phyloP scores from a whole-genome alignment of 92 coral and sea anemone species.

The Hydrozoanthus gracilis region DNA sequence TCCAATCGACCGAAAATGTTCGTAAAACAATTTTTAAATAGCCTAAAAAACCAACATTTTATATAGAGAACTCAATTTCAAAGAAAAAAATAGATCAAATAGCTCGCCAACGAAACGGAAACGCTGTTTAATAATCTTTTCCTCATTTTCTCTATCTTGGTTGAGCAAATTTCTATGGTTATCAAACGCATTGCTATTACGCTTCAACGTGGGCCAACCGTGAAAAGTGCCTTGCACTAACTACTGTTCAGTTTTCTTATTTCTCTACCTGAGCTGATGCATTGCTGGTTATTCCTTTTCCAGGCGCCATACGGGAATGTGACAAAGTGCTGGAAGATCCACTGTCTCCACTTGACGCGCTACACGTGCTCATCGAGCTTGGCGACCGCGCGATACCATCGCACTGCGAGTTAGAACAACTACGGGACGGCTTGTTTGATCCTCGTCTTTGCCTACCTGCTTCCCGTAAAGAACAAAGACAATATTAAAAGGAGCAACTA shows the following conservation, averaged over 20 bases:
- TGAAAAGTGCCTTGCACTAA: too few relatives aligned
- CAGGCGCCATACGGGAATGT: constrained; percentile 44
- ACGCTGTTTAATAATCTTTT: too few relatives aligned
- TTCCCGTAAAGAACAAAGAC: background rate
- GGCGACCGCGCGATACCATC: constrained; percentile 81
- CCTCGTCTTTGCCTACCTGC: constrained; percentile 60
- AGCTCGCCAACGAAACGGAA: too few relatives aligned
- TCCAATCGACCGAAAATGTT: too few relatives aligned
- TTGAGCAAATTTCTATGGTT: too few relatives aligned
- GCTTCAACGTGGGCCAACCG: too few relatives aligned
- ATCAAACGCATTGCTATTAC: too few relatives aligned
- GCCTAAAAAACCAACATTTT: too few relatives aligned
- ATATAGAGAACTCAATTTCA: too few relatives aligned
- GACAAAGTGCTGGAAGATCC: constrained; percentile 65
- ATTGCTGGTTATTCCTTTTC: constrained; percentile 32
- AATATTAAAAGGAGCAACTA: background rate
- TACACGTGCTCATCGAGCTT: constrained; percentile 73
- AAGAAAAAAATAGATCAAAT: too few relatives aligned
- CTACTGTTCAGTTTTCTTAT: background rate
- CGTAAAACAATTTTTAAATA: too few relatives aligned
- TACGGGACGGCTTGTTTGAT: constrained; percentile 58
- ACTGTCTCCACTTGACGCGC: constrained; percentile 83
- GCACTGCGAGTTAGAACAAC: constrained; percentile 53
- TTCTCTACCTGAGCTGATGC: constrained; percentile 34
- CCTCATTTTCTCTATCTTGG: too few relatives aligned